Evolutionary conservation across 2,113 vertebrate genomes (phyloP).

Genomic region (Hemicordylus capensis): DNA sequence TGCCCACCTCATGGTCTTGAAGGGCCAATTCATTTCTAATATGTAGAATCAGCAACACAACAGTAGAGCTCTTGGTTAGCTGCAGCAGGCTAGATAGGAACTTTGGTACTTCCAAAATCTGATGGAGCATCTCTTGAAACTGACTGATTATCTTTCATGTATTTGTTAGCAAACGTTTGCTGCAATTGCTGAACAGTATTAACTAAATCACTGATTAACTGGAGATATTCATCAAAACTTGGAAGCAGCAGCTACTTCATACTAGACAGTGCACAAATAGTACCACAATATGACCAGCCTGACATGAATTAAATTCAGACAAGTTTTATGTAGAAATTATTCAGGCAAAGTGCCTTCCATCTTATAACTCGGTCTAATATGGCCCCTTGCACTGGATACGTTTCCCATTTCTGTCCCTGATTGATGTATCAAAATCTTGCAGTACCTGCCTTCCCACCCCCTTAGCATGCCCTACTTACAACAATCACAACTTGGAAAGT

Average conservation of each 20-base stretch:
- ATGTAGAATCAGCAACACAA: not conserved
- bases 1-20: not conserved
- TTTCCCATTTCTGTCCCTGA: not conserved
- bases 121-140: not conserved
- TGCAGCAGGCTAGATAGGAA: not conserved
- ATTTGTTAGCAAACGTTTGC: not conserved
- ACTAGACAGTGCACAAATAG: not conserved
- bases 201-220: not conserved
- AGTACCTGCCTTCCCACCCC: not conserved
- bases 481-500: conserved; percentile 92
- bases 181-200: not conserved
- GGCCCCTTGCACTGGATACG: not conserved
- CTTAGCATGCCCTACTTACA: conserved; percentile 77
- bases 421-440: not conserved
- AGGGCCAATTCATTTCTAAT: not conserved
- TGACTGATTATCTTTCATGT: not conserved
- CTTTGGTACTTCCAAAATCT: not conserved
- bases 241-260: not conserved
- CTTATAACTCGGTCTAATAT: not conserved
- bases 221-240: not conserved
- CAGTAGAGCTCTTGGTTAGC: not conserved
- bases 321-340: not conserved
- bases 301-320: not conserved
- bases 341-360: not conserved
- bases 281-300: not conserved